phyloP scores from a whole-genome alignment of 2,797 vertebrate species.

The Gymnopithys bicolor region DNA sequence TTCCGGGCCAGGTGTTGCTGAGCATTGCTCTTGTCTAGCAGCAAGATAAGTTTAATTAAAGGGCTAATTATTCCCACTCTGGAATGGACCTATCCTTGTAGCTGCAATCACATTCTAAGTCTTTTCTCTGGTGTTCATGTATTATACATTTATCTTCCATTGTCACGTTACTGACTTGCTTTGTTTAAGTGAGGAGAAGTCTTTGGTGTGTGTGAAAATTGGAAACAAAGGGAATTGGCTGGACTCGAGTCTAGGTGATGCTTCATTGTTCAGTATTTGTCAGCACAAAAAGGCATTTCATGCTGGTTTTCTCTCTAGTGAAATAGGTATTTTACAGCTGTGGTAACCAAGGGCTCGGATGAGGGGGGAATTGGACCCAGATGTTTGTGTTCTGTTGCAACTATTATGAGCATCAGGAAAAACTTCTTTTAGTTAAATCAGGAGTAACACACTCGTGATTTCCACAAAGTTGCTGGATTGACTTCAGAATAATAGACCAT shows the following conservation, averaged over 20 bases:
- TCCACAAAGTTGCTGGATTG: not conserved
- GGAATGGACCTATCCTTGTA: not conserved
- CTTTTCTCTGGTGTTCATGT: not conserved
- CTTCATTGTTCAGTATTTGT: not conserved
- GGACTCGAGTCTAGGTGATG: slow-evolving; percentile 1
- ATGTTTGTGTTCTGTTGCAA: not conserved
- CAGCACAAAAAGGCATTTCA: slow-evolving; percentile 41
- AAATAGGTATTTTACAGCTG: not conserved
- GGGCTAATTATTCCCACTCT: slow-evolving; percentile 72
- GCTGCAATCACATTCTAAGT: not conserved
- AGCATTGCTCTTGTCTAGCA: slow-evolving; percentile 65
- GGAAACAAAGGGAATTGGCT: slow-evolving; percentile 38
- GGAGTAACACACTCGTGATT: not conserved
- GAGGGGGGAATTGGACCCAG: slow-evolving; percentile 16
- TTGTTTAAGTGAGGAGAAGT: slow-evolving; percentile 20
- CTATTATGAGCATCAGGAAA: not conserved
- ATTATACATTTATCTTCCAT: slow-evolving; percentile 32
- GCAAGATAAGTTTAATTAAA: slow-evolving; percentile 76
- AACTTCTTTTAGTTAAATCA: not conserved
- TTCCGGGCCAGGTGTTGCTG: slow-evolving; percentile 69
- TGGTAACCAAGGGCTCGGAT: not conserved
- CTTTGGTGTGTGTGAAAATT: slow-evolving; percentile 28
- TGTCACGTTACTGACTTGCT: not conserved
- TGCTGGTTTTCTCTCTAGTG: slow-evolving; percentile 13
- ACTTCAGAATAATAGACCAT: not conserved